phyloP scores from a whole-genome alignment of 2,113 vertebrate species.

The Coptodon rendalli region DNA sequence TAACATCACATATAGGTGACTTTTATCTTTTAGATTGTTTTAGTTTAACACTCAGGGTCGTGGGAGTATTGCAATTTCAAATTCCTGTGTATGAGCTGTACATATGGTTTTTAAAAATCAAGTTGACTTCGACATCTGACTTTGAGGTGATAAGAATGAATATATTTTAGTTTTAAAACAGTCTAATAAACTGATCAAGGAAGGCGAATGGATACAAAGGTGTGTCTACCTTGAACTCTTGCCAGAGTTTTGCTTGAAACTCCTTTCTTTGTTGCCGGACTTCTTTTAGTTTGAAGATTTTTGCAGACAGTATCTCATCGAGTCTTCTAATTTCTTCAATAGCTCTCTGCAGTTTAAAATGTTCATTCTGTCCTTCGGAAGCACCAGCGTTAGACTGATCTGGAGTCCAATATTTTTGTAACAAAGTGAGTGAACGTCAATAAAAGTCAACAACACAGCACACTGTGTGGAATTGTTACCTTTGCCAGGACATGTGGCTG shows the following conservation, averaged over 20 bases:
- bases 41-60: not conserved
- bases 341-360: conserved; percentile 71
- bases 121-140: not conserved
- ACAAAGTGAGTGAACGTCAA: not conserved
- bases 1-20: not conserved
- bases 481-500: not conserved
- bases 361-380: conserved; percentile 45
- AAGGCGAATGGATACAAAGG: not conserved
- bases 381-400: conserved; percentile 10
- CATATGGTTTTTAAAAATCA: not conserved
- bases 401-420: not conserved
- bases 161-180: not conserved
- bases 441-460: not conserved
- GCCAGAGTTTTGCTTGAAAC: conserved; percentile 78
- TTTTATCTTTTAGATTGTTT: not conserved
- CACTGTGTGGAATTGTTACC: conserved; percentile 8
- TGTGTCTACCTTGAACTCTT: conserved; percentile 77
- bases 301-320: conserved; percentile 76
- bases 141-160: not conserved
- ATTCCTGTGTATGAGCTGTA: not conserved
- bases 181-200: not conserved
- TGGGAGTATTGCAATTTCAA: not conserved
- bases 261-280: conserved; percentile 76
- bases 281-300: conserved; percentile 70
- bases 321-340: conserved; percentile 79